phyloP scores from a whole-genome alignment of 2,888 invertebrate species.

The Glyphotaelius pellucidus region DNA sequence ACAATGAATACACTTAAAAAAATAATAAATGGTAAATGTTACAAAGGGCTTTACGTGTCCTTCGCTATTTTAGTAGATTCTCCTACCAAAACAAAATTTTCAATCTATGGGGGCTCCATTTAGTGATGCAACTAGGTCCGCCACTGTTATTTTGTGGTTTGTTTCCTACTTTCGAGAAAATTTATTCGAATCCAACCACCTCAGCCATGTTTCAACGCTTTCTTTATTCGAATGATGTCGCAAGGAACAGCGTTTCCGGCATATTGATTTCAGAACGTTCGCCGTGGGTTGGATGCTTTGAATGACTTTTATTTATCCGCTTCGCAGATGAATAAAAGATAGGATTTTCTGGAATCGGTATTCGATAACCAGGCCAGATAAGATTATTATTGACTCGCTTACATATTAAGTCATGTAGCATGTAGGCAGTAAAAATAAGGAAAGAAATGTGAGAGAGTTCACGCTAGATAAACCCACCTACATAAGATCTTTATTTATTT shows the following conservation, averaged over 20 bases:
- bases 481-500: background rate
- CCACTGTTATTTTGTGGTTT: background rate
- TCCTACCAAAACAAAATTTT: too few species aligned
- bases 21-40: too few species aligned
- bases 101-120: too few species aligned
- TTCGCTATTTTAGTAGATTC: too few species aligned
- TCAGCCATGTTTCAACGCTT: conserved; percentile 20
- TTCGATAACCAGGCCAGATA: background rate
- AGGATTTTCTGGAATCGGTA: background rate
- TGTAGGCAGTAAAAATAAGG: background rate
- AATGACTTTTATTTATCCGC: background rate
- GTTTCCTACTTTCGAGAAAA: conserved; percentile 24
- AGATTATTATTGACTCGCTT: background rate
- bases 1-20: too few species aligned
- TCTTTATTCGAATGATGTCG: conserved; percentile 14
- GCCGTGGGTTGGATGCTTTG: conserved; percentile 2
- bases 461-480: background rate
- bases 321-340: background rate
- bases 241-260: conserved; percentile 5
- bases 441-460: background rate
- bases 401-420: background rate
- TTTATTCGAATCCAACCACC: conserved; percentile 12
- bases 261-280: background rate
- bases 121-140: background rate
- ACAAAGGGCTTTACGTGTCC: too few species aligned